Evolutionary conservation across 2,888 invertebrate genomes (phyloP).

Genomic region (Thalpophila matura): DNA sequence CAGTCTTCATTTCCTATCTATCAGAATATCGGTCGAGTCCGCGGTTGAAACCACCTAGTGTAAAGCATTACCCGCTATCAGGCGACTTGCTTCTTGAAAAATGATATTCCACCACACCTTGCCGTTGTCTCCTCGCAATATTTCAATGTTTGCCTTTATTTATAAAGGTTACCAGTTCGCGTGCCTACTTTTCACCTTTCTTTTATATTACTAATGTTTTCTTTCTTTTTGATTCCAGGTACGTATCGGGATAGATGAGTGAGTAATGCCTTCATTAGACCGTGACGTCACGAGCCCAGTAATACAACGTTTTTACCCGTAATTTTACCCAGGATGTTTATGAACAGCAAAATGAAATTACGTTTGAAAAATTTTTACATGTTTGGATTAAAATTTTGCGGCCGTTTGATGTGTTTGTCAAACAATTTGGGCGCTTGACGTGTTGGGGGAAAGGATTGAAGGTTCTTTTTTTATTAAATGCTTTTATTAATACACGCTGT

Average conservation of each 20-base stretch:
- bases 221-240: slow-evolving; percentile 80
- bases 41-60: slow-evolving; percentile 73
- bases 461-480: slow-evolving; percentile 58
- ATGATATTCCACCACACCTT: slow-evolving; percentile 89
- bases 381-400: slow-evolving; percentile 66
- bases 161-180: slow-evolving; percentile 84
- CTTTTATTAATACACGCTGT: slow-evolving; percentile 56
- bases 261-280: slow-evolving; percentile 61
- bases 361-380: slow-evolving; percentile 56
- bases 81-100: slow-evolving; percentile 86
- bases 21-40: slow-evolving; percentile 81
- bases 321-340: slow-evolving; percentile 50
- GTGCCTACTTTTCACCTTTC: slow-evolving; percentile 76
- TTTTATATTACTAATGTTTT: slow-evolving; percentile 78
- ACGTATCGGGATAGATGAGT: slow-evolving; percentile 68
- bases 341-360: slow-evolving; percentile 62
- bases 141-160: slow-evolving; percentile 83
- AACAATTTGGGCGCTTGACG: slow-evolving; percentile 65
- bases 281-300: slow-evolving; percentile 38
- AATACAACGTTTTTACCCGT: slow-evolving; percentile 44
- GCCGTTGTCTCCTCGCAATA: slow-evolving; percentile 80
- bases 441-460: slow-evolving; percentile 60
- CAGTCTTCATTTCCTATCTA: slow-evolving; percentile 91
- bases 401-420: slow-evolving; percentile 68
- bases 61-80: slow-evolving; percentile 88